Conservation (phyloP, 1,140 invertebrate genomes). For the Drosophila serrata region DNA sequence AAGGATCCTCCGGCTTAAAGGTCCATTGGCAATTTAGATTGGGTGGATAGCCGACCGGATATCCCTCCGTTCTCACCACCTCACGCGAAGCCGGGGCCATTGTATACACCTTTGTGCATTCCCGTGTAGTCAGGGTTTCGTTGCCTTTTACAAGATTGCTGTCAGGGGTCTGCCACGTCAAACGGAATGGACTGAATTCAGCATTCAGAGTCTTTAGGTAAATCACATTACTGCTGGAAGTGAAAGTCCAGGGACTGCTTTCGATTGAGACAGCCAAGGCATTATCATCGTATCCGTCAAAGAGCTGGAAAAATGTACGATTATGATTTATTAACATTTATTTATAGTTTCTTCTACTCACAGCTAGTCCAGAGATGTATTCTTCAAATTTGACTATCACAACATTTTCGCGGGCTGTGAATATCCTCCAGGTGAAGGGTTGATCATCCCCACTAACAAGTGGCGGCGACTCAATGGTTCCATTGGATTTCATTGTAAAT, state of each 20-base stretch:
- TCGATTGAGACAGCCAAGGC: slow-evolving; percentile 86
- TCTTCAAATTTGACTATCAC: slow-evolving; percentile 57
- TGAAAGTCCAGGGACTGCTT: slow-evolving; percentile 85
- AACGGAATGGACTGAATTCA: slow-evolving; percentile 86
- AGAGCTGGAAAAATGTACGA: slow-evolving; percentile 47
- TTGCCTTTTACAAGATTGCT: slow-evolving; percentile 15
- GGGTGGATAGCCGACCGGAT: slow-evolving; percentile 89
- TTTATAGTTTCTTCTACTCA: slow-evolving; percentile 20
- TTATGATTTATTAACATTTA: neutral
- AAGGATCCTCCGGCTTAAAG: slow-evolving; percentile 86
- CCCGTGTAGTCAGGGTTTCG: slow-evolving; percentile 1
- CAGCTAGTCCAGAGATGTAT: slow-evolving; percentile 64
- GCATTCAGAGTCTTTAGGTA: slow-evolving; percentile 87
- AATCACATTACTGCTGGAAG: slow-evolving; percentile 88
- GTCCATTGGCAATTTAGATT: slow-evolving; percentile 93
- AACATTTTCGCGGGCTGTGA: slow-evolving; percentile 26
- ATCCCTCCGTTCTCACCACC: slow-evolving; percentile 90
- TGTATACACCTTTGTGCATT: slow-evolving; percentile 36
- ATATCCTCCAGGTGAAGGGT: slow-evolving; percentile 71
- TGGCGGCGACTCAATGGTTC: slow-evolving; percentile 91
- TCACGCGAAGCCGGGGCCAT: slow-evolving; percentile 30
- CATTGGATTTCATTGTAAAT: slow-evolving; percentile 77
- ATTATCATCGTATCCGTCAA: slow-evolving; percentile 90
- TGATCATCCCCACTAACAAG: slow-evolving; percentile 40
- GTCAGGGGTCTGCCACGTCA: slow-evolving; percentile 87